phyloP scores from a whole-genome alignment of 2,113 vertebrate species.

The Albula glossodonta region DNA sequence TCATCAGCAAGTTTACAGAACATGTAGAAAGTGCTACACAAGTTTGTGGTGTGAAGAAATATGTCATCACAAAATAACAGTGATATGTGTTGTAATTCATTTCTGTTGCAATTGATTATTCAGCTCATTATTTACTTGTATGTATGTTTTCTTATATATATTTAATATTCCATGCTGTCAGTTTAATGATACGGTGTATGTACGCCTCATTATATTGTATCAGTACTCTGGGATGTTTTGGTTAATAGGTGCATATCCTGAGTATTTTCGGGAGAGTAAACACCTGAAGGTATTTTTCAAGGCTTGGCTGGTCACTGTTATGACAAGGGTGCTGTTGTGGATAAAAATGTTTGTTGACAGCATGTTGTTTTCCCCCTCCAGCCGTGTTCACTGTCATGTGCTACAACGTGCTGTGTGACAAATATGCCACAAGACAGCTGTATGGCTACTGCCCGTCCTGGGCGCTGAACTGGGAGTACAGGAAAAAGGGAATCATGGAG shows the following conservation, averaged over 20 bases:
- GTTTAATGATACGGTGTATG: neutral
- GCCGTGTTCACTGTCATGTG: conserved; percentile 98
- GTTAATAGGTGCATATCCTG: neutral
- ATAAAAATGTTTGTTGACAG: neutral
- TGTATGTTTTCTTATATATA: neutral
- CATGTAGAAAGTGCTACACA: no score
- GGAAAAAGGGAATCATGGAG: conserved; percentile 99
- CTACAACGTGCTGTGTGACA: conserved; percentile 98
- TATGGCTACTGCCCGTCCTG: conserved; percentile 98
- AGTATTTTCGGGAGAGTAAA: neutral
- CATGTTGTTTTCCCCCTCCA: conserved; percentile 51
- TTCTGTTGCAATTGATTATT: neutral
- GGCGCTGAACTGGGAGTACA: conserved; percentile 98
- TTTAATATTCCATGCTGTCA: neutral
- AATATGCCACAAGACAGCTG: conserved; percentile 97
- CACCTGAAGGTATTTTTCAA: neutral
- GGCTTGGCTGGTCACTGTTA: neutral
- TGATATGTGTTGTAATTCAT: neutral
- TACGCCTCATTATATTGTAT: neutral
- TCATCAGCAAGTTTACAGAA: no score
- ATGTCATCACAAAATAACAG: no score
- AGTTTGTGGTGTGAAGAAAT: no score
- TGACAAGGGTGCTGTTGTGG: neutral
- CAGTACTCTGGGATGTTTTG: neutral
- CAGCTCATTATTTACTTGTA: no score